Percentiles rank a stretch among this genome's conserved stretches.
Conservation (phyloP, 1,140 invertebrate species). For the Ylistrum balloti region DNA sequence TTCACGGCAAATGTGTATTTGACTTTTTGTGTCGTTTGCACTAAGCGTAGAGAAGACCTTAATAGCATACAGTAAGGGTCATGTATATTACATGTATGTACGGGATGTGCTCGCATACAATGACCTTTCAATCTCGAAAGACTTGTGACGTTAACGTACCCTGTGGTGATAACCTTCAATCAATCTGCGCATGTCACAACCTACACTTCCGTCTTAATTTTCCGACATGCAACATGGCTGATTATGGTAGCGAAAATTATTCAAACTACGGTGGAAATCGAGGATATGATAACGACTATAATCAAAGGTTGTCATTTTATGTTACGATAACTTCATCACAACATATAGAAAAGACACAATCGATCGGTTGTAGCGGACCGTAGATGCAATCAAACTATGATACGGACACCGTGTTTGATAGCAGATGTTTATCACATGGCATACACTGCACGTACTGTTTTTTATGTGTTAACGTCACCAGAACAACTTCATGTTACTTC, state of each 20-base stretch:
- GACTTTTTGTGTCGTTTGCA: too few species aligned
- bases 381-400: neutral
- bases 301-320: neutral
- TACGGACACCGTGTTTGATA: neutral
- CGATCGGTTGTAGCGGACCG: neutral
- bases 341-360: neutral
- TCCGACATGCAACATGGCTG: conserved; percentile 52
- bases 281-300: conserved; percentile 5
- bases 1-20: too few species aligned
- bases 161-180: neutral
- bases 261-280: conserved; percentile 27
- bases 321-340: neutral
- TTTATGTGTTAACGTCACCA: conserved; percentile 20
- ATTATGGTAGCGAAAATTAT: conserved; percentile 47
- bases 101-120: too few species aligned
- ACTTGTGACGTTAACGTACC: neutral
- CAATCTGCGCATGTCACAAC: neutral
- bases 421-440: conserved; percentile 37
- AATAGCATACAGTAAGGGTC: too few species aligned
- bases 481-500: neutral
- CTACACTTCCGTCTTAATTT: neutral
- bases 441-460: conserved; percentile 3
- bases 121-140: too few species aligned
- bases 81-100: too few species aligned
- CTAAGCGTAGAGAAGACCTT: too few species aligned